Evolutionary conservation across 1,140 invertebrate genomes (phyloP), one percentile per base, ranked within the genome.

Genomic region (Atta texana): DNA sequence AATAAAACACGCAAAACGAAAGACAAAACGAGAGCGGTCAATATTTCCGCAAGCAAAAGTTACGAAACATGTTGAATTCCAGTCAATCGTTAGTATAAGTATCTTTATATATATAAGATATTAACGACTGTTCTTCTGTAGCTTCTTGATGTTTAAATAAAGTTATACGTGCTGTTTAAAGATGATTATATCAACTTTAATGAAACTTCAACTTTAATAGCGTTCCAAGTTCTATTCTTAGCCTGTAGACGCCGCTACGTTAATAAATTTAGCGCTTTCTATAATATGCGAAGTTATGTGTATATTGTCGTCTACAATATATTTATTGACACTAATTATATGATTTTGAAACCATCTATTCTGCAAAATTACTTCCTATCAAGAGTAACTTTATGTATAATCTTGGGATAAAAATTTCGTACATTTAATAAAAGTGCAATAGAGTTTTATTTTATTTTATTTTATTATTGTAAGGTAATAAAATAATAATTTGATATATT

Each of bases 141-240:
- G 92, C 90, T 87, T 90, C 88, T 90, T 87, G 80, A 90, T 92
- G 88, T 91, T 92, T 86, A 71, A 92, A 92, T 92, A 93, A 92
- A 92, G 89, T 81, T 90, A 88, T 88, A 84, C 74, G 28, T 85
- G 85, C 81, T 89, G 85, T 89, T 89, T 72, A 44, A 82, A 59
- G 18, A 71, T 18, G 39, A 84, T 82, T 82, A 72, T 82, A 82
- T 84, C n/a, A 84, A 84, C 69, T 84, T 84, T 61, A 61, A 84
- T 81, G 21, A 44, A 57, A 57, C 63, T 55, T 81, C 75, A 49
- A 64, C 59, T 81, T 80, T 81, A 81, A 81, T 61, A n/a, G 28
- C 49, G 39, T 74, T 61, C 72, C 28, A 75, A 84, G 39, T 39
- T 74, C 34, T 61, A 82, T 82, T 82, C 14, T 59, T 28, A 68